These are phyloP conservation scores for Anneissia japonica DNA, from an alignment of 35 echinoderm and acorn worm genomes.

Conservation along the genomic window DNA sequence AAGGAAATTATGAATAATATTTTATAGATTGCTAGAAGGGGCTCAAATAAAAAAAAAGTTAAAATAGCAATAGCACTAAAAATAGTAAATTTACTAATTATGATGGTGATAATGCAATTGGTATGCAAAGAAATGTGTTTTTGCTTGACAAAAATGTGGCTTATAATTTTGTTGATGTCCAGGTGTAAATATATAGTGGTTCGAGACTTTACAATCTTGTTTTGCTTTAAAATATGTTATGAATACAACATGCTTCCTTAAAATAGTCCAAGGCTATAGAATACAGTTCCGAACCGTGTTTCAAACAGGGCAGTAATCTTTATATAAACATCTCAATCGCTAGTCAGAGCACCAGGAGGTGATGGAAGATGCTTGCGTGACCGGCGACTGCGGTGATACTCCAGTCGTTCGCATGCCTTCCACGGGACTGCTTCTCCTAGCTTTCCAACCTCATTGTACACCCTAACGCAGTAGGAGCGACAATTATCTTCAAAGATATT, in stretches of 20 bases:
- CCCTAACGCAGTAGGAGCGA: neutral
- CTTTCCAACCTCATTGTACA: neutral
- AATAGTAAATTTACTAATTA: too few relatives aligned
- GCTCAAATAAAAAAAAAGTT: too few relatives aligned
- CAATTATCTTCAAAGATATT: neutral
- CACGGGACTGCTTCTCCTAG: neutral
- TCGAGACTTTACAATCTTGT: neutral
- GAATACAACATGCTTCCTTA: neutral
- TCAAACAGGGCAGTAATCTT: neutral
- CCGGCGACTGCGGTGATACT: neutral
- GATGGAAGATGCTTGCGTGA: neutral
- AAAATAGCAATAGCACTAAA: too few relatives aligned
- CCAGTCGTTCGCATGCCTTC: neutral
- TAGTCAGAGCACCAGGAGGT: neutral
- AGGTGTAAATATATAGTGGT: neutral
- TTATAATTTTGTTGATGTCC: neutral
- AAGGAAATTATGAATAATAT: too few relatives aligned
- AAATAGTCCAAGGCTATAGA: neutral
- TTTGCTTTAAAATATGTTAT: neutral
- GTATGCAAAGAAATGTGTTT: neutral
- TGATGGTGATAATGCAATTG: too few relatives aligned
- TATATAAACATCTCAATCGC: neutral
- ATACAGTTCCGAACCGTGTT: neutral
- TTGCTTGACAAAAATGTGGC: neutral
- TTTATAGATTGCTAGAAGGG: too few relatives aligned